A percentile compares a stretch with the other conserved stretches of the same genome.
Evolutionary conservation across 2,888 invertebrate species (phyloP).

Genomic region (Eupithecia subfuscata): DNA sequence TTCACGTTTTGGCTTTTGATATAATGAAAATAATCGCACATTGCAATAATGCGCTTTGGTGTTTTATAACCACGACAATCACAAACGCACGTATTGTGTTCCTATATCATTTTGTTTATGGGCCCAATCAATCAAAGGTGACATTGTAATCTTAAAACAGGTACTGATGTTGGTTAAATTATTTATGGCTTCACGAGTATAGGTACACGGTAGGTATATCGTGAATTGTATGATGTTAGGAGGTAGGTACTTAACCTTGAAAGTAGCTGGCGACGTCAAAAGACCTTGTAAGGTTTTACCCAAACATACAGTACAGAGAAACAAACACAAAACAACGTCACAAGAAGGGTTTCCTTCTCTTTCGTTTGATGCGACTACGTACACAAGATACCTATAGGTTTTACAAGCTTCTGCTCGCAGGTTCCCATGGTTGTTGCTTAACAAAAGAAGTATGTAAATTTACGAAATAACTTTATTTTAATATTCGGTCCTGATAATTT

Average conservation of each 20-base stretch:
- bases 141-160: too few species aligned
- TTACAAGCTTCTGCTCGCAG: neutral
- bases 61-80: neutral
- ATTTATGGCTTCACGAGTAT: neutral
- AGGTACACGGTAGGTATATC: neutral
- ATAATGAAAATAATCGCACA: too few species aligned
- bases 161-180: neutral
- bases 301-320: neutral
- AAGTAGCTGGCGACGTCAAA: neutral
- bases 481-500: neutral
- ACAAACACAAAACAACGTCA: constrained; percentile 3
- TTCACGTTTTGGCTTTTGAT: too few species aligned
- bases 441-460: too few species aligned
- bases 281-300: neutral
- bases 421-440: neutral
- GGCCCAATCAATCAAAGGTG: neutral
- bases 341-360: neutral
- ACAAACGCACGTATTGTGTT: neutral
- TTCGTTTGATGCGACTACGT: neutral
- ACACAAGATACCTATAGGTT: neutral
- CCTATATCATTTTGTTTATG: neutral
- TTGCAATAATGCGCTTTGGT: too few species aligned
- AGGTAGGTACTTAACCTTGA: neutral
- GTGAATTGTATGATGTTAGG: neutral
- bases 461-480: neutral